Conservation (phyloP, 2,888 invertebrate species). For the Sphaerolaimus hirsutus region DNA sequence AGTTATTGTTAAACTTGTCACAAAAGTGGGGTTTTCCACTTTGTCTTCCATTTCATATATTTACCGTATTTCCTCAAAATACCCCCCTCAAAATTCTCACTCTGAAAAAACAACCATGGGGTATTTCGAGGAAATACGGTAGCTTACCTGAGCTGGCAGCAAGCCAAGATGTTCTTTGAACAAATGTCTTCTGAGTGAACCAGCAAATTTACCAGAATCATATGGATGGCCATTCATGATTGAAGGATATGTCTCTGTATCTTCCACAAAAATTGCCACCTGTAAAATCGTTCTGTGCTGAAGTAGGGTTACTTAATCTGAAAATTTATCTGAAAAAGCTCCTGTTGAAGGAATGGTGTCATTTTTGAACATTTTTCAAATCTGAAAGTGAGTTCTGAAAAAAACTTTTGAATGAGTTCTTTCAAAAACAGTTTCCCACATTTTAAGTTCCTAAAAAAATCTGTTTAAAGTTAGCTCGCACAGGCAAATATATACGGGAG, state of each 20-base stretch:
- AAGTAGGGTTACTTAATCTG: neutral
- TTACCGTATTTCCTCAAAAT: too few species aligned
- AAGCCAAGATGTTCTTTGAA: slow-evolving; percentile 71
- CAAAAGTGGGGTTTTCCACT: too few species aligned
- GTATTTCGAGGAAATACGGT: too few species aligned
- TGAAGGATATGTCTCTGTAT: slow-evolving; percentile 41
- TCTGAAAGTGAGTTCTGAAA: too few species aligned
- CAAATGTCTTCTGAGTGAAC: slow-evolving; percentile 53
- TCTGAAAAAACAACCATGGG: too few species aligned
- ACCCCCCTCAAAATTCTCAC: too few species aligned
- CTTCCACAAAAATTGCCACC: slow-evolving; percentile 44
- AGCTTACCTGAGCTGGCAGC: slow-evolving; percentile 31
- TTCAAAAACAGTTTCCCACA: neutral
- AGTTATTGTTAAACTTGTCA: too few species aligned
- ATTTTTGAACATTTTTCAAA: neutral
- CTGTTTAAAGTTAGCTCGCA: neutral
- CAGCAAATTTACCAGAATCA: slow-evolving; percentile 61
- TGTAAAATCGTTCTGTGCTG: neutral
- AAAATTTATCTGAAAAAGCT: neutral
- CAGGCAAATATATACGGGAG: too few species aligned
- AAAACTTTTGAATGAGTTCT: too few species aligned
- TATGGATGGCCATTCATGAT: slow-evolving; percentile 55
- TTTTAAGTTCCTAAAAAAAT: neutral
- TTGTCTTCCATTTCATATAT: too few species aligned
- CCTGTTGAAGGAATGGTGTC: neutral